Conservation (phyloP, 2,113 vertebrate species). For the Bos taurus region ARS-UCD2.0 NC_037334.1:68422501-68423000, state of each 20-base stretch:
- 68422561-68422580: neutral
- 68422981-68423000: too few species aligned
- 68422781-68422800: too few species aligned
- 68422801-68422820: too few species aligned
- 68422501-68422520: neutral
- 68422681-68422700: neutral
- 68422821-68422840: rapidly evolving
- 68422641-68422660: neutral
- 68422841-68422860: too few species aligned
- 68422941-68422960: too few species aligned
- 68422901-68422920: too few species aligned
- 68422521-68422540: slow-evolving; percentile 5
- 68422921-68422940: rapidly evolving
- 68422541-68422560: neutral
- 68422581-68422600: neutral
- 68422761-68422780: too few species aligned
- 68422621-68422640: neutral
- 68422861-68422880: too few species aligned
- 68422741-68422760: too few species aligned
- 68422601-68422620: neutral
- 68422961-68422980: too few species aligned
- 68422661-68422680: slow-evolving; percentile 21
- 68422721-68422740: neutral
- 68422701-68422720: neutral
- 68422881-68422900: too few species aligned